Evolutionary conservation across 2,797 vertebrate species (phyloP).

Genomic region (Gymnothorax javanicus): DNA sequence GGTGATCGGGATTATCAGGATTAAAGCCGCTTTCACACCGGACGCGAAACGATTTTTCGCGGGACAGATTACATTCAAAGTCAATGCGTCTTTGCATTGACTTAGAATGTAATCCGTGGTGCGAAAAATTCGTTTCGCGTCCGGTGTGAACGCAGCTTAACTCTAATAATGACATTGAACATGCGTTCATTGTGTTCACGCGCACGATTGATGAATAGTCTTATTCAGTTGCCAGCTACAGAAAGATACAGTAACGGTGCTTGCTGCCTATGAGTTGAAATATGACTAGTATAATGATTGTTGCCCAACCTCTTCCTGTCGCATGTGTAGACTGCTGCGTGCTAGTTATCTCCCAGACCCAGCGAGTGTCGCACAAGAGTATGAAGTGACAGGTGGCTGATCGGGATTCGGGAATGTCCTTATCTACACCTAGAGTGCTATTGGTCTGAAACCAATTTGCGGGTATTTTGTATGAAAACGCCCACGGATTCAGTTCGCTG

Average conservation of each 20-base stretch:
- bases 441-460: not conserved
- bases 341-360: not conserved
- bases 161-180: not conserved
- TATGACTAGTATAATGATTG: not conserved
- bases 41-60: no score
- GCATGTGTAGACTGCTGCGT: not conserved
- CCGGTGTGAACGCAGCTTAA: no score
- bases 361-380: not conserved
- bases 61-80: no score
- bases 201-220: not conserved
- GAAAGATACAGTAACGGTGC: not conserved
- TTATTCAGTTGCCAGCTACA: not conserved
- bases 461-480: not conserved
- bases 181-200: not conserved
- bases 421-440: not conserved
- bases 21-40: no score
- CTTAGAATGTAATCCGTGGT: no score
- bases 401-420: not conserved
- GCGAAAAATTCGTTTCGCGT: no score
- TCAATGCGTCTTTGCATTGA: no score
- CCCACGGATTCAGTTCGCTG: not conserved
- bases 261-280: not conserved
- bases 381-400: not conserved
- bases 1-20: no score
- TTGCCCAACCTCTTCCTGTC: not conserved